Conservation (phyloP, 2,888 invertebrate genomes). For the Tetranychus piercei region DNA sequence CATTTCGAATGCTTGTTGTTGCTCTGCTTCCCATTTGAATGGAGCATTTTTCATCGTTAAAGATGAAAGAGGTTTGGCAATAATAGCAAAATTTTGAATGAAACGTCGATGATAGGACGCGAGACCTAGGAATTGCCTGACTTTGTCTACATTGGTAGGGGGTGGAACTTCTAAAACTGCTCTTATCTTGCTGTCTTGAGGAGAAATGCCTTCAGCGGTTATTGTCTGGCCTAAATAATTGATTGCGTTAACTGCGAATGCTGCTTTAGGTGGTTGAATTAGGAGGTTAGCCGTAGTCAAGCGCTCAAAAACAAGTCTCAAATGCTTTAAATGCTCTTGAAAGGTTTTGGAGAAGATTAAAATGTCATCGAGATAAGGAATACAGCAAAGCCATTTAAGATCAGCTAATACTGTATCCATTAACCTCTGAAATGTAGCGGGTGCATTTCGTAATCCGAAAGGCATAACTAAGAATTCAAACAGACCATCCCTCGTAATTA, state of each 20-base stretch:
- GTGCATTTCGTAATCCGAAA: background rate
- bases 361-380: conserved; percentile 8
- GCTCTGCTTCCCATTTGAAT: background rate
- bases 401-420: background rate
- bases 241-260: background rate
- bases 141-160: background rate
- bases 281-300: background rate
- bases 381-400: background rate
- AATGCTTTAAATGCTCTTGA: background rate
- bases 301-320: background rate
- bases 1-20: background rate
- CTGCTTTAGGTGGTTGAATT: background rate
- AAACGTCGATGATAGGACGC: background rate
- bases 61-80: conserved; percentile 4
- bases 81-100: background rate
- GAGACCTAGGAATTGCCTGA: background rate
- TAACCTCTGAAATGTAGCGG: background rate
- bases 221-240: background rate
- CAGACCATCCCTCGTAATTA: background rate
- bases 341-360: conserved; percentile 2
- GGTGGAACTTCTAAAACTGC: background rate
- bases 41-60: background rate
- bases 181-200: background rate
- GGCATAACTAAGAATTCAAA: background rate
- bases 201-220: background rate